Base-by-base conservation (phyloP, 2,113 vertebrate species). In the Corythornis cristatus region DNA sequence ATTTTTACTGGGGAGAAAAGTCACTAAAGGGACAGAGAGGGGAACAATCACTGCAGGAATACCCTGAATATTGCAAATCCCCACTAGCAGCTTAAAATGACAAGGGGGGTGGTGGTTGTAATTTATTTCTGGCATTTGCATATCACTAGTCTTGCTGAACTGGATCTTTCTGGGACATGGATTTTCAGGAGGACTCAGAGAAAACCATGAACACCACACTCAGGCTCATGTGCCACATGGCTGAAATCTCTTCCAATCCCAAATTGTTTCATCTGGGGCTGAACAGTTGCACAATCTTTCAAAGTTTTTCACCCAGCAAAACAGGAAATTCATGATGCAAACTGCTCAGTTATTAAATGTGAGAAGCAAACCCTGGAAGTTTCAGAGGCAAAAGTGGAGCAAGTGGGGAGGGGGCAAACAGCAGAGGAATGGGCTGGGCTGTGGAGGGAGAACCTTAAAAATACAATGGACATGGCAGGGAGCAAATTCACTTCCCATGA, bases 301-400 rank as follows among this genome's bases (percentile, higher is more conserved):
- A 95, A 96, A 92, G 94, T 95, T 96, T 53, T 95, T 97, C 94
- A 97, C 95, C 95, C 91, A 91, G 95, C 92, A 95, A 91, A 97
- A 97, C 97, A 97, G 97, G 97, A 98, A 98, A 97, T 96, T 97
- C 80, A 73, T 61, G 84, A 90, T 91, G 95, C 81, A 93, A 94
- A 96, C 89, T 62, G 84, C 42, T 35, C 4, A 33, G 74, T 58
- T 89, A 67, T 28, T 53, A 31, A 45, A 15, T 40, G 35, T 57
- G 84, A 79, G 91, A 95, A 85, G 12, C 70, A 79, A 96, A 77
- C 51, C 89, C 67, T 93, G 72, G 68, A 91, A 93, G 64, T 14
- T 22, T 53, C 62, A 73, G 5, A 60, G 0, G 3, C 43, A 86
- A 56, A 51, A 66, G 18, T 20, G 15, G 56, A 67, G 54, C 57